A percentile compares a stretch with the other conserved stretches of the same genome.
phyloP scores from a whole-genome alignment of 2,888 invertebrate species.

The Aromia moschata region DNA sequence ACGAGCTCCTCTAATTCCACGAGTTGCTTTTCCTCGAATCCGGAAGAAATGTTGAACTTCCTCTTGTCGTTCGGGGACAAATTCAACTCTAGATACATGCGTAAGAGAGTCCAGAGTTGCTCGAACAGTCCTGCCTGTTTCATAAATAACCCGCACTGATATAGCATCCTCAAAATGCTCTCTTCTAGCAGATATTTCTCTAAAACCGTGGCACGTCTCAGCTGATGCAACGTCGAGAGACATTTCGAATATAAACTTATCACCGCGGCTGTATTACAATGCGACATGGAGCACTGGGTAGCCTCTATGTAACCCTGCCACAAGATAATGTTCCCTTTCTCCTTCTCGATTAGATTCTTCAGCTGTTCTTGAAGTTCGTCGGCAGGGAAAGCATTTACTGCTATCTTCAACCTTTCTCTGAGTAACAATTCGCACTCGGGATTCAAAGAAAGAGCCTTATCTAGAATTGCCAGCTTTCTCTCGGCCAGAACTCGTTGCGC shows the following conservation, averaged over 20 bases:
- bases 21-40: constrained; percentile 64
- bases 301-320: constrained; percentile 68
- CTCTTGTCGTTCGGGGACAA: constrained; percentile 61
- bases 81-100: constrained; percentile 75
- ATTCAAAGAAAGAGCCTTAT: constrained; percentile 70
- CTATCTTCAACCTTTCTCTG: constrained; percentile 63
- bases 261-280: constrained; percentile 70
- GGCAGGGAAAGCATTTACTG: constrained; percentile 67
- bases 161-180: constrained; percentile 62
- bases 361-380: constrained; percentile 68
- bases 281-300: constrained; percentile 69
- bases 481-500: constrained; percentile 63
- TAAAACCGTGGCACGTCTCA: constrained; percentile 55
- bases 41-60: constrained; percentile 38
- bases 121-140: constrained; percentile 80
- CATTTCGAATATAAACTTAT: constrained; percentile 67
- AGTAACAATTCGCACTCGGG: constrained; percentile 66
- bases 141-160: constrained; percentile 69
- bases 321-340: constrained; percentile 61
- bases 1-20: constrained; percentile 72
- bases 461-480: constrained; percentile 70
- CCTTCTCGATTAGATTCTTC: constrained; percentile 63
- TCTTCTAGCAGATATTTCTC: constrained; percentile 59
- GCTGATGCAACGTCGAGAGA: constrained; percentile 62
- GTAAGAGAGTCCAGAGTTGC: constrained; percentile 76